Percentiles rank a stretch among this genome's conserved stretches.
Conservation (phyloP, 2,888 invertebrate genomes). For the Subacronicta megacephala region DNA sequence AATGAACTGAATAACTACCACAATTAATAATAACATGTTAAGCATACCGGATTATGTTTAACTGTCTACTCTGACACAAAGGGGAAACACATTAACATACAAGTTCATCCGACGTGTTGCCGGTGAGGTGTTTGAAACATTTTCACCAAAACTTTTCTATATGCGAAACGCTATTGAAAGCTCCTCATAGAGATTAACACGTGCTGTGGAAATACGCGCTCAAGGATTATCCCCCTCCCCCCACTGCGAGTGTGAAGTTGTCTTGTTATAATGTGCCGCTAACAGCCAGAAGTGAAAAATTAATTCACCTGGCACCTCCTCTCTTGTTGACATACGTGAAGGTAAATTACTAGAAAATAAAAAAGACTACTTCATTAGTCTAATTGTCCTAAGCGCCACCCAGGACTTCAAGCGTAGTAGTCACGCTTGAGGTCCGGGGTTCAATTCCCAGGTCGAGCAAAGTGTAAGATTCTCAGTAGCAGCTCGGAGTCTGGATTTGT, state of each 20-base stretch:
- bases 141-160: conserved; percentile 87
- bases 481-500: no score
- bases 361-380: no score
- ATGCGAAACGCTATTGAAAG: conserved; percentile 86
- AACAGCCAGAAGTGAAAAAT: conserved; percentile 66
- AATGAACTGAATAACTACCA: no score
- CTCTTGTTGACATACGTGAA: conserved; percentile 48
- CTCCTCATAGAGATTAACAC: conserved; percentile 85
- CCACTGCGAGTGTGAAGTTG: conserved; percentile 75
- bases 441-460: no score
- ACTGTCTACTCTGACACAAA: conserved; percentile 84
- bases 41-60: conserved; percentile 66
- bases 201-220: conserved; percentile 82
- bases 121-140: conserved; percentile 84
- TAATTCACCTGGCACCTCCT: conserved; percentile 56
- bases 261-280: conserved; percentile 75
- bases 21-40: conserved; percentile 25
- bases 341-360: conserved; percentile 20
- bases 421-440: no score
- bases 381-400: no score
- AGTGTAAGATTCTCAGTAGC: no score
- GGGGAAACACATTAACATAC: conserved; percentile 87
- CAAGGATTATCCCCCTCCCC: conserved; percentile 80
- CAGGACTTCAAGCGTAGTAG: no score
- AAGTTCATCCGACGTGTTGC: conserved; percentile 74